phyloP scores from a whole-genome alignment of 2,113 vertebrate species.

The Microtus montanus region DNA sequence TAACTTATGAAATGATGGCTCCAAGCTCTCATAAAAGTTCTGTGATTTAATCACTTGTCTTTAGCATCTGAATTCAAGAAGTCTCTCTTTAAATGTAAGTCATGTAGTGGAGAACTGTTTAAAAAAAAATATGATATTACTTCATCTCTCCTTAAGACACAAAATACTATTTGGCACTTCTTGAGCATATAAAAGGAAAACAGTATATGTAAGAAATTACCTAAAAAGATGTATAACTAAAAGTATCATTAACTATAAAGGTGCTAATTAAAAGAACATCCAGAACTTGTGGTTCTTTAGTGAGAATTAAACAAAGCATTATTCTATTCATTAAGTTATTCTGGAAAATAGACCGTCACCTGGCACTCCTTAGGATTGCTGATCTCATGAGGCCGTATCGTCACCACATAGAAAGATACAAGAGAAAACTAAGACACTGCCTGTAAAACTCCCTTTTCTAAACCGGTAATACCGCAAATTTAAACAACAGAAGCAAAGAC shows the following conservation, averaged over 20 bases:
- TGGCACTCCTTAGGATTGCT: slow-evolving; percentile 75
- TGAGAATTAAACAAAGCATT: slow-evolving; percentile 66
- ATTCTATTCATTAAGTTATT: slow-evolving; percentile 72
- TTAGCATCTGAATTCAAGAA: slow-evolving; percentile 53
- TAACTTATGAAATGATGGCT: slow-evolving; percentile 79
- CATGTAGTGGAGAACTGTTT: not conserved
- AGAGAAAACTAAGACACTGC: slow-evolving; percentile 51
- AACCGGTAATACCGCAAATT: slow-evolving; percentile 29
- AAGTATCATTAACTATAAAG: slow-evolving; percentile 28
- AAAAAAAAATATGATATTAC: slow-evolving; percentile 38
- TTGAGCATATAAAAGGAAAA: slow-evolving; percentile 47
- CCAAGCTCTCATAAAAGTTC: slow-evolving; percentile 71
- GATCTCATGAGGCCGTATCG: slow-evolving; percentile 57
- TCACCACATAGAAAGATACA: slow-evolving; percentile 68
- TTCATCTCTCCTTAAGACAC: slow-evolving; percentile 57
- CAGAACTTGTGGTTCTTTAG: slow-evolving; percentile 66
- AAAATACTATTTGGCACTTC: slow-evolving; percentile 51
- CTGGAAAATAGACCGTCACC: slow-evolving; percentile 70
- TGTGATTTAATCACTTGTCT: slow-evolving; percentile 74
- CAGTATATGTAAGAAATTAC: slow-evolving; percentile 52
- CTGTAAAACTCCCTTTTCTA: slow-evolving; percentile 54
- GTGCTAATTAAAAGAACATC: slow-evolving; percentile 64
- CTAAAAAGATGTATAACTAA: slow-evolving; percentile 41
- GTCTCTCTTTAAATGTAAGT: slow-evolving; percentile 4
- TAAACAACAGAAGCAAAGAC: slow-evolving; percentile 36